These are phyloP conservation scores for Heptranchias perlo DNA, from an alignment of 2,113 vertebrate genomes.

Conservation along the genomic window DNA sequence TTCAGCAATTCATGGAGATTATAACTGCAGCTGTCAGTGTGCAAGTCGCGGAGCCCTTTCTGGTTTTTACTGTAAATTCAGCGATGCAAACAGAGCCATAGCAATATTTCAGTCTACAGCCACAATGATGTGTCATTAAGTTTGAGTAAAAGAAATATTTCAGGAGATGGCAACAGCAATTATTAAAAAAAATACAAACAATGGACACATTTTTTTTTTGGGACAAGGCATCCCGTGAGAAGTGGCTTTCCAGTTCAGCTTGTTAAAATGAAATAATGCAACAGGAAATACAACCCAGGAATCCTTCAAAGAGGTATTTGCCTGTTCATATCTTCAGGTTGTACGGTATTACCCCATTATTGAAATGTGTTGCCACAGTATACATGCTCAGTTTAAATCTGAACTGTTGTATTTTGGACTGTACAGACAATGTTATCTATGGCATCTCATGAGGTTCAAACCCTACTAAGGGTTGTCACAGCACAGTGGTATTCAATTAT, in stretches of 20 bases:
- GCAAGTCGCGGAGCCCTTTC: neutral
- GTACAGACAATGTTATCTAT: neutral
- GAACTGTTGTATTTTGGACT: neutral
- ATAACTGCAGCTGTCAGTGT: constrained; percentile 50
- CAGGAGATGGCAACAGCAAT: neutral
- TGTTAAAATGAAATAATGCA: neutral
- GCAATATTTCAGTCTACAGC: neutral
- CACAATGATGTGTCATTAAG: neutral
- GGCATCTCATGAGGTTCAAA: neutral
- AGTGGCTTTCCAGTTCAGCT: neutral
- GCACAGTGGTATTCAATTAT: neutral
- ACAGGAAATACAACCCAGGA: neutral
- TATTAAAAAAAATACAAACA: neutral
- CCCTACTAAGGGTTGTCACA: neutral
- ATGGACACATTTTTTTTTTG: neutral
- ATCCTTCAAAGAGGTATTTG: neutral
- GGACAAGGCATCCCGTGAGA: neutral
- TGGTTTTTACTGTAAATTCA: constrained; percentile 28
- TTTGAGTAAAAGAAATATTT: neutral
- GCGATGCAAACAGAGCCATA: neutral
- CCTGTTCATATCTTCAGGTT: neutral
- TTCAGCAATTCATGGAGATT: constrained; percentile 44
- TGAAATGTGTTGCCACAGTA: neutral
- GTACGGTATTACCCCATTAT: neutral
- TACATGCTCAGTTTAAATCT: neutral